Evolutionary conservation across 2,797 vertebrate species (phyloP), one percentile per base, ranked within the genome.

Genomic region (Glossophaga mutica): DNA sequence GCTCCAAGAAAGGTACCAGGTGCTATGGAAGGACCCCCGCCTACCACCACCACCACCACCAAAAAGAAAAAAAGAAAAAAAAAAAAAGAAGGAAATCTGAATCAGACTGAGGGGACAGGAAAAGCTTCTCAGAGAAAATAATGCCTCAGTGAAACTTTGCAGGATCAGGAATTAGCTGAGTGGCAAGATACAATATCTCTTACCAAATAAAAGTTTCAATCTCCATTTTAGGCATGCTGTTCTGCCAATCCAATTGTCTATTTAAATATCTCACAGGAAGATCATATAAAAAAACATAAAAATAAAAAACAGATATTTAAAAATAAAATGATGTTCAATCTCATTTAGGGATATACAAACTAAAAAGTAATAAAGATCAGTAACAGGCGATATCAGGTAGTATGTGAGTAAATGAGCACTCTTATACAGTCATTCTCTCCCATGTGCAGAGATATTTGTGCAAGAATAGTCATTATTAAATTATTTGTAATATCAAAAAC

Each of bases 281-380:
- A 59, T 71, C 71, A 92, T 44, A 84, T 71, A 76, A 57, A 93
- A 95, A 95, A 68, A 50, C 9, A 94, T 22, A 86, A 89, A 85
- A 57, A 74, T 32, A 81, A 82, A 91, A 90, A 74, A 22, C 9
- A 89, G 73, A 42, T 62, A 67, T 46, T 87, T 94, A 73, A 96
- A 93, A 94, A 76, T 74, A 42, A 87, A 94, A 91, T 65, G 85
- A 71, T 44, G 34, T 67, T 89, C 32, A 85, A 46, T 26, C 37
- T 79, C 44, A 71, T n/a, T 67, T 34, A 68, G 79, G 84, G 52
- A 95, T 87, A 85, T 9, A 19, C n/a, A 92, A 90, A 19, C 21
- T 48, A 83, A 87, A 87, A 84, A 73, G 21, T 71, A 85, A 77
- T 67, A 87, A 82, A 59, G 29, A 48, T 32, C 55, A 73, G 26